These are phyloP conservation scores for Nematolebias whitei DNA, from an alignment of 2,113 vertebrate species.

Conservation along the genomic window DNA sequence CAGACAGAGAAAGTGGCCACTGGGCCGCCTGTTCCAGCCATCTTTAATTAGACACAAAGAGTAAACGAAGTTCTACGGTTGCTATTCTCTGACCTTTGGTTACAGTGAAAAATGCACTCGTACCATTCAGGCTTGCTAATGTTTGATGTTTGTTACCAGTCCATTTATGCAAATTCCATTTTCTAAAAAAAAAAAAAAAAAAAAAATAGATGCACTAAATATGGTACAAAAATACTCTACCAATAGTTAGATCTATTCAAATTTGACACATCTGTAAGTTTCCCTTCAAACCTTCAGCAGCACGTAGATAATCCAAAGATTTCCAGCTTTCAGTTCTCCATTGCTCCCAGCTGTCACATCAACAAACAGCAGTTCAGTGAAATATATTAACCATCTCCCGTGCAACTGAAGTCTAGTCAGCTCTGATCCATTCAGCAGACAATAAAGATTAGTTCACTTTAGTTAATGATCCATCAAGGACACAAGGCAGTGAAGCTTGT, in stretches of 20 bases:
- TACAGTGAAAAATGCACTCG: background rate
- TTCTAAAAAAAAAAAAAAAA: background rate
- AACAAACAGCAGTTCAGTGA: background rate
- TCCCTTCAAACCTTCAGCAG: slow-evolving; percentile 7
- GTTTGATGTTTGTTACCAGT: background rate
- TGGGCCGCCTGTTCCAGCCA: slow-evolving; percentile 72
- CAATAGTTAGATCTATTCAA: background rate
- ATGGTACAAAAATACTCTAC: background rate
- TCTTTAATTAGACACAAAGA: slow-evolving; percentile 33
- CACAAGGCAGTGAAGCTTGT: slow-evolving; percentile 23
- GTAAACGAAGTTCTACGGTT: background rate
- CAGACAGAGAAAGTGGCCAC: slow-evolving; percentile 78
- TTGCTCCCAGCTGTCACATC: background rate
- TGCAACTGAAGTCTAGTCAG: background rate
- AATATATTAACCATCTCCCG: background rate
- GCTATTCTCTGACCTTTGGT: background rate
- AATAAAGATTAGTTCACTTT: slow-evolving; percentile 59
- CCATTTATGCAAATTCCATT: background rate
- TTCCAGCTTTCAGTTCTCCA: background rate
- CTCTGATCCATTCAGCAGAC: slow-evolving; percentile 19
- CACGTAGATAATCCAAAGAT: background rate
- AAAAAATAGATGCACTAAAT: background rate
- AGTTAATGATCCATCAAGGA: slow-evolving; percentile 80
- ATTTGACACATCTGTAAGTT: background rate
- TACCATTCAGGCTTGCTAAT: background rate